Evolutionary conservation across 1,140 invertebrate species (phyloP).

Genomic region (Linepithema humile): DNA sequence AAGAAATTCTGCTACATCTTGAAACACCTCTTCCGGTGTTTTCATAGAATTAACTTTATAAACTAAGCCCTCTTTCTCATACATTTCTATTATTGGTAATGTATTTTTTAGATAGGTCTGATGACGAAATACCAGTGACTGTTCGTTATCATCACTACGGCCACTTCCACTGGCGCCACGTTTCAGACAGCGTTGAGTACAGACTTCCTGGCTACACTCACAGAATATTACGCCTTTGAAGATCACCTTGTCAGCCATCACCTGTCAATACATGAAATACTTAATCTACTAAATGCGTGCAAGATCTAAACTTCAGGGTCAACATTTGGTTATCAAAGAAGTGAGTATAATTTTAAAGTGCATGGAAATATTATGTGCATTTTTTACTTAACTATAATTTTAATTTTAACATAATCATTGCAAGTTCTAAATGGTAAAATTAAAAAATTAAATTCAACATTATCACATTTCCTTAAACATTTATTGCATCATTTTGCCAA

Average conservation of each 20-base stretch:
- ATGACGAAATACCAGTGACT: slow-evolving; percentile 96
- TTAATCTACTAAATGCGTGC: not conserved
- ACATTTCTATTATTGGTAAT: slow-evolving; percentile 96
- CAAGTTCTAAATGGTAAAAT: not conserved
- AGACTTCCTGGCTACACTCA: slow-evolving; percentile 94
- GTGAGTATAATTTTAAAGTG: not conserved
- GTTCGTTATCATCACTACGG: slow-evolving; percentile 96
- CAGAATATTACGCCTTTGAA: slow-evolving; percentile 97
- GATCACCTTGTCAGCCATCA: slow-evolving; percentile 93
- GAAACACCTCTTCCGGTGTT: slow-evolving; percentile 89
- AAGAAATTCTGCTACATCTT: slow-evolving; percentile 84
- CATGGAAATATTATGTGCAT: no score
- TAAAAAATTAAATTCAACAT: not conserved
- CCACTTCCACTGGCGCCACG: slow-evolving; percentile 95
- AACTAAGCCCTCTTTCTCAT: slow-evolving; percentile 90
- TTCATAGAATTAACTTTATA: slow-evolving; percentile 90
- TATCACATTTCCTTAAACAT: not conserved
- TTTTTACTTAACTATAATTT: not conserved
- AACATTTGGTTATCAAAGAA: not conserved
- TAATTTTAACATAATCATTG: not conserved
- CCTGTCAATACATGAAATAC: slow-evolving; percentile 77
- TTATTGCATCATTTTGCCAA: not conserved
- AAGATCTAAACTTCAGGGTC: not conserved
- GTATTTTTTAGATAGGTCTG: slow-evolving; percentile 96
- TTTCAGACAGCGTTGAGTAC: slow-evolving; percentile 92